Evolutionary conservation across 2,113 vertebrate species (phyloP), one percentile per base, ranked within the genome.

Genomic region (Phylloscopus whistleri): DNA sequence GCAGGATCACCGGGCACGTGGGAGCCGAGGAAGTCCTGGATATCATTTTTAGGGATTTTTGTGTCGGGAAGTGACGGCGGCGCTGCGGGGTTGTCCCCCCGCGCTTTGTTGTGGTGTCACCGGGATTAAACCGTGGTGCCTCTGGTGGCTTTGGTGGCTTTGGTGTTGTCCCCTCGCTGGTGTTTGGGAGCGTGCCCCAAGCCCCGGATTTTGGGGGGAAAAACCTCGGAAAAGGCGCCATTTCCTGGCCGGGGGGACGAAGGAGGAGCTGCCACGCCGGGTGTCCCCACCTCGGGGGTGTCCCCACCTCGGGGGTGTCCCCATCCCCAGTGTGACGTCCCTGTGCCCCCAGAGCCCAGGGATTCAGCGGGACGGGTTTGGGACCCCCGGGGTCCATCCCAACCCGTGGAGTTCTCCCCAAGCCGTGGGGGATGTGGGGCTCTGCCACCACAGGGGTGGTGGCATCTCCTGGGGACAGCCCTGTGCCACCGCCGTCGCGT

Each of bases 21-120:
- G 98, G 98, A 5, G 95, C 98, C 0, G 98, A 99, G 86, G 99
- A 99, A 19, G 96, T 99, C 87, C 97, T 99, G 60, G 98, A 99
- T 39, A 93, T 99, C 81, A 99, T 99, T 96, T 99, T 99, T 97
- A 98, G 95, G 97, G 99, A 99, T 93, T 99, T 99, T 90, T 99
- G 99, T 12, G 98, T 99, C 13, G 99, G 99, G 52, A 99, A 99
- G 97, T 99, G 98, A 98, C 5, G 12, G 24, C 7, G 0, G 17
- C 10, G 0, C 22, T 0, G 20, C 9, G 49, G 44, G 24, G 18
- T 37, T 10, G 37, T 10, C 37, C 37, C 37, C 37, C 37, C 37
- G n/a, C 37, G 37, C 37, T 37, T 37, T 37, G 37, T 37, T 37
- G 37, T 37, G 37, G 37, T 37, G 37, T 37, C 37, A 37, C 37